Evolutionary conservation across 2,797 vertebrate genomes (phyloP).

Genomic region (Lagorchestes hirsutus): DNA sequence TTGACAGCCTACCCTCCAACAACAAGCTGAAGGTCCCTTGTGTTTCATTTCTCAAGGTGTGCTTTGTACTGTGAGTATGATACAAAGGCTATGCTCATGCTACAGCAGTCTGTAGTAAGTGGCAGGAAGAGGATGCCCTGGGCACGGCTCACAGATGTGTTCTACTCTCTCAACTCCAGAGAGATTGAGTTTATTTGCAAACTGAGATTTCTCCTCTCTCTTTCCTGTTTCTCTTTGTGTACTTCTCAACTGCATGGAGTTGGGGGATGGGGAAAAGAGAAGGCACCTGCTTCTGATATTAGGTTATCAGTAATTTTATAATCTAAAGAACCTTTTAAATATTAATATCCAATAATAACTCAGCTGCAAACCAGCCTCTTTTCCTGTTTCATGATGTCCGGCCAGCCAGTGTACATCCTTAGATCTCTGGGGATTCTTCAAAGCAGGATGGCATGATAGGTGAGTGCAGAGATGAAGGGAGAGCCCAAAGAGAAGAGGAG

Average conservation of each 20-base stretch:
- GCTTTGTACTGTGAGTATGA: background rate
- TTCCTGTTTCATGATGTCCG: background rate
- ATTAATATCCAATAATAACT: background rate
- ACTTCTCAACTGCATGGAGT: background rate
- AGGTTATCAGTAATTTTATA: background rate
- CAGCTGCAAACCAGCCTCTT: background rate
- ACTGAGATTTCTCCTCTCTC: background rate
- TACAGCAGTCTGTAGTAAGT: background rate
- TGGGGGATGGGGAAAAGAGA: fast-evolving
- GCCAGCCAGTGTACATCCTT: background rate
- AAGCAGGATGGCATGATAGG: background rate
- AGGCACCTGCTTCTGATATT: background rate
- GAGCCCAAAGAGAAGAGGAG: conserved; percentile 3
- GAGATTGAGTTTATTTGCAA: background rate
- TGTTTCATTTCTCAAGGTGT: background rate
- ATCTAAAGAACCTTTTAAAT: background rate
- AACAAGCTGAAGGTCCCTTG: background rate
- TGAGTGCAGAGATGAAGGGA: background rate
- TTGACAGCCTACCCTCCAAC: background rate
- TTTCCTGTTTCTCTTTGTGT: background rate
- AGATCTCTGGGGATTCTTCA: background rate
- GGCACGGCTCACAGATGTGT: background rate
- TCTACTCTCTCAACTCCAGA: fast-evolving
- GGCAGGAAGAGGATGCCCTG: background rate
- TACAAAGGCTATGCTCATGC: background rate